A percentile compares a stretch with the other conserved stretches of the same genome.
Evolutionary conservation across 53 echinoderm and acorn worm species (phyloP).

Genomic region (Patiria pectinifera): DNA sequence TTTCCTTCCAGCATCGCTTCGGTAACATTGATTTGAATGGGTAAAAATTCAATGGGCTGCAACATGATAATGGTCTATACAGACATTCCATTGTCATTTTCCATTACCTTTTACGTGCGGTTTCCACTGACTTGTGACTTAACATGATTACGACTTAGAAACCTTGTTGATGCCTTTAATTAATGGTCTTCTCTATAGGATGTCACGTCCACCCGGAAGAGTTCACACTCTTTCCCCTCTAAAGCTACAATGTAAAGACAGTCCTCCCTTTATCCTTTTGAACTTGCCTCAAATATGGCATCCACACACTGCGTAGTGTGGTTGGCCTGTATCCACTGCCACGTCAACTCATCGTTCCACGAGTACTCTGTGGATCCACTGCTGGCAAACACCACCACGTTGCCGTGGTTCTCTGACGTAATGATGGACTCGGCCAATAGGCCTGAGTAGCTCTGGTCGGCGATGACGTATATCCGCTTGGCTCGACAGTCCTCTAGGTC

Average conservation of each 20-base stretch:
- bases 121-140: no score
- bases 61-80: no score
- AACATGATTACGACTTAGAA: no score
- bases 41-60: no score
- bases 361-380: conserved; percentile 88
- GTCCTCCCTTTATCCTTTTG: background rate
- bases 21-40: no score
- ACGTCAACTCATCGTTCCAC: conserved; percentile 87
- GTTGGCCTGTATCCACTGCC: conserved; percentile 81
- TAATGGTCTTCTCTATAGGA: no score
- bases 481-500: conserved; percentile 85
- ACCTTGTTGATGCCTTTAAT: no score
- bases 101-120: no score
- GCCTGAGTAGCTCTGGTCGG: conserved; percentile 97
- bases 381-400: conserved; percentile 87
- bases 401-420: conserved; percentile 48
- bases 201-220: no score
- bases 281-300: conserved; percentile 73
- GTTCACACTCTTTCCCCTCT: background rate
- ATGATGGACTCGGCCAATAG: conserved; percentile 64
- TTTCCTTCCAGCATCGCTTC: no score
- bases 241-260: background rate
- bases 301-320: conserved; percentile 89
- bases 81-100: no score
- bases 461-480: conserved; percentile 83